A percentile compares a stretch with the other conserved stretches of the same genome.
These are phyloP conservation scores for Achroia grisella DNA, from an alignment of 1,140 invertebrate species.

Conservation along the genomic window DNA sequence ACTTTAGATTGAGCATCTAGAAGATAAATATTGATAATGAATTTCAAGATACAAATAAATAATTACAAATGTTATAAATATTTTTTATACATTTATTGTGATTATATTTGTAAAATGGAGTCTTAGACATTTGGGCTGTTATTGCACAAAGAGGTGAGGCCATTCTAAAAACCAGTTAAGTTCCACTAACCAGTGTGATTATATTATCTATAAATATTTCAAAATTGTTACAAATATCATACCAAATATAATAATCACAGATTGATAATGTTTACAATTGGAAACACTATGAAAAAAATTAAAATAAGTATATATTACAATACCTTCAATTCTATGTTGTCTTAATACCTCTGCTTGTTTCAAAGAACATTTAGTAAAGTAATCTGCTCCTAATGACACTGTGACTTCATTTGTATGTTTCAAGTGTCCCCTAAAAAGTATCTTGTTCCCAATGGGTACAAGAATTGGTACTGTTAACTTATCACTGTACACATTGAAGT, in stretches of 20 bases:
- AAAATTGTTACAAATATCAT: no score
- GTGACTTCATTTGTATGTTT: conserved; percentile 85
- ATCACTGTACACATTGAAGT: conserved; percentile 46
- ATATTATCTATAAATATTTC: no score
- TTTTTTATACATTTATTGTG: no score
- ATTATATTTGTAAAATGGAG: no score
- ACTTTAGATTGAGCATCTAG: conserved; percentile 73
- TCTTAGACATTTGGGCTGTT: no score
- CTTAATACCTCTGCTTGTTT: conserved; percentile 78
- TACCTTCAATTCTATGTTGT: conserved; percentile 76
- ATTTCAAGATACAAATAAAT: neutral
- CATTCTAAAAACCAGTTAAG: no score
- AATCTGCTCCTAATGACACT: conserved; percentile 82
- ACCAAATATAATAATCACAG: no score
- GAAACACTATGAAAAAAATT: no score
- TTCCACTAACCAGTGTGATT: no score
- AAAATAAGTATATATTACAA: neutral
- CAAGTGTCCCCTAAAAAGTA: conserved; percentile 80
- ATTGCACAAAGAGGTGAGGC: no score
- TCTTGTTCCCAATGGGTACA: conserved; percentile 79
- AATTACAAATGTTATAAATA: no score
- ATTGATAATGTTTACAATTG: no score
- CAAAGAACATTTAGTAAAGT: conserved; percentile 81
- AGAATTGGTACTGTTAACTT: conserved; percentile 67
- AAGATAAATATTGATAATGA: conserved; percentile 20